Base-by-base conservation (phyloP, 2,888 invertebrate genomes). In the Brachypterus glaber region DNA sequence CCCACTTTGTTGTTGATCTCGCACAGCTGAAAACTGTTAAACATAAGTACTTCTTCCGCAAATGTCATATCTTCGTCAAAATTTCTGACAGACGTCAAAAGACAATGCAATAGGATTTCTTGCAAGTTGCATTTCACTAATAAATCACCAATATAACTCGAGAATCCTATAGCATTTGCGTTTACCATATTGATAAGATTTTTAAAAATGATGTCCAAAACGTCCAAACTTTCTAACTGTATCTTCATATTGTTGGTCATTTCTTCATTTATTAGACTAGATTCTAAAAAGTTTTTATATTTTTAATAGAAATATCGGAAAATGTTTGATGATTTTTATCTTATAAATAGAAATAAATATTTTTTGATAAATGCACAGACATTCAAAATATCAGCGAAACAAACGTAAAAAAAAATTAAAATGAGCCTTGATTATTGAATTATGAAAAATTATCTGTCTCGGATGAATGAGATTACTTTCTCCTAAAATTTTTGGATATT, bases 71-170 rank as follows among this genome's bases (percentile, higher is more conserved):
- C 67, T 17, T 68, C 69, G 43, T 71, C 71, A 61, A 73, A 72
- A 48, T 72, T 74, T 52, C 79, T 69, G 2, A 88, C 82, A 12
- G 82, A 82, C 2, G 87, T 82, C 33, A 87, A 72, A 13, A 88
- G 67, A 57, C 85, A 84, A 59, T 88, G 87, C 33, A 90, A 69
- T 31, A 86, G 72, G 15, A 85, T 80, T 59, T 88, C 88, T 62
- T 90, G 89, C 32, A 90, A 71, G 63, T 88, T 88, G 54, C 85
- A 84, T 45, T 83, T 77, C 2, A 73, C 69, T 54, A 88, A 66
- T 49, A 81, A 64, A 62, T 86, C 85, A 9, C 77, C 77, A 44
- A 84, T 79, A 58, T 83, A 89, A 51, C 77, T 79, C 8, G 83
- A 78, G 55, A 87, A 76, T 1, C 82, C 79, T 55, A 79, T 79